Percentiles rank a stretch among this genome's conserved stretches.
These are phyloP conservation scores for Cheilosia grossa DNA, from an alignment of 2,888 invertebrate species.

Conservation along the genomic window DNA sequence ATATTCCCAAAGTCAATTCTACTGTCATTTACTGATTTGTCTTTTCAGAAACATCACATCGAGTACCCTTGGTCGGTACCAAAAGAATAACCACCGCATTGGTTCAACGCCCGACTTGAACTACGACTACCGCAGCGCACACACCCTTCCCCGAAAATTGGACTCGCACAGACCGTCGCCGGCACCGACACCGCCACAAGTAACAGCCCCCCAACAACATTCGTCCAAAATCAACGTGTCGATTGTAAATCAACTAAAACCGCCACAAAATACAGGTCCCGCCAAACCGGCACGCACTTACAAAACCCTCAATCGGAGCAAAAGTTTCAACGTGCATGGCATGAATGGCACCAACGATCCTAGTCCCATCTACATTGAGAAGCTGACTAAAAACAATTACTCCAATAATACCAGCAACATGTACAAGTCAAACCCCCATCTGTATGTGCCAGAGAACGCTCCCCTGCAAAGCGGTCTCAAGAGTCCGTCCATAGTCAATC, in stretches of 20 bases:
- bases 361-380: constrained; percentile 82
- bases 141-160: constrained; percentile 90
- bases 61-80: constrained; percentile 91
- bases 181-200: constrained; percentile 14
- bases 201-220: constrained; percentile 78
- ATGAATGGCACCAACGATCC: constrained; percentile 84
- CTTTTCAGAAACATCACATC: constrained; percentile 79
- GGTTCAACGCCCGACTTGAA: constrained; percentile 84
- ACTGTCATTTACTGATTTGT: background rate
- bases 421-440: constrained; percentile 91
- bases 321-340: constrained; percentile 93
- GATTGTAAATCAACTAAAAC: constrained; percentile 84
- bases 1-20: no score
- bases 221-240: constrained; percentile 88
- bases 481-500: constrained; percentile 93
- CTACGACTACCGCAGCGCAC: constrained; percentile 86
- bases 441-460: constrained; percentile 86
- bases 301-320: constrained; percentile 90
- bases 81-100: constrained; percentile 91
- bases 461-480: constrained; percentile 84
- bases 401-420: constrained; percentile 82
- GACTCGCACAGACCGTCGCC: constrained; percentile 77
- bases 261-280: constrained; percentile 84
- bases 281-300: constrained; percentile 92
- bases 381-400: constrained; percentile 81